These are phyloP conservation scores for Crotalus tigris DNA, from an alignment of 2,113 vertebrate genomes.

Conservation along the genomic window DNA sequence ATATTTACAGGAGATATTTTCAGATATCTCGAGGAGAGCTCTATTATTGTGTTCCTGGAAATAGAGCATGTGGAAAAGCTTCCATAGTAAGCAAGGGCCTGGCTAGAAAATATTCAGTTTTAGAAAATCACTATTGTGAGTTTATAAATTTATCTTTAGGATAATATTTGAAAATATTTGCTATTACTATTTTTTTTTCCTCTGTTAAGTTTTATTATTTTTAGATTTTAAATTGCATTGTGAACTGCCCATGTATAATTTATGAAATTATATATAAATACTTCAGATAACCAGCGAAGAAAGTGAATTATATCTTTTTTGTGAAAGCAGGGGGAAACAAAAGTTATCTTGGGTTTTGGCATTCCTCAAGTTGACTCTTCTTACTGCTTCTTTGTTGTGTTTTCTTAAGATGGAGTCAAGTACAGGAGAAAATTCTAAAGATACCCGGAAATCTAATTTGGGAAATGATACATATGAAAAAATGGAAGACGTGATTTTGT, in stretches of 20 bases:
- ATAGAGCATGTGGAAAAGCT: neutral
- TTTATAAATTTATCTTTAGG: neutral
- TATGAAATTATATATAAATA: neutral
- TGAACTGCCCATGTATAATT: neutral
- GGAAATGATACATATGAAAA: slow-evolving; percentile 58
- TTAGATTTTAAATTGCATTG: neutral
- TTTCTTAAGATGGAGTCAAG: slow-evolving; percentile 67
- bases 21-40: neutral
- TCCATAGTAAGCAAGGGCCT: neutral
- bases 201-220: neutral
- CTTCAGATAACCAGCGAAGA: neutral
- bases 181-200: neutral
- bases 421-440: slow-evolving; percentile 58
- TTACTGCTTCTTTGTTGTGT: slow-evolving; percentile 52
- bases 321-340: neutral
- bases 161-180: neutral
- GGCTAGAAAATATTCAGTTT: neutral
- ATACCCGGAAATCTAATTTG: slow-evolving; percentile 58
- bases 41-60: neutral
- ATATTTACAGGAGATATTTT: neutral
- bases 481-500: slow-evolving; percentile 55
- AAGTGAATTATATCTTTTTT: neutral
- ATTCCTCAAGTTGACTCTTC: neutral
- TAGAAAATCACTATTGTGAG: neutral
- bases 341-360: neutral